A percentile compares a stretch with the other conserved stretches of the same genome.
Conservation (phyloP, 1,140 invertebrate species). For the Achatina immaculata region DNA sequence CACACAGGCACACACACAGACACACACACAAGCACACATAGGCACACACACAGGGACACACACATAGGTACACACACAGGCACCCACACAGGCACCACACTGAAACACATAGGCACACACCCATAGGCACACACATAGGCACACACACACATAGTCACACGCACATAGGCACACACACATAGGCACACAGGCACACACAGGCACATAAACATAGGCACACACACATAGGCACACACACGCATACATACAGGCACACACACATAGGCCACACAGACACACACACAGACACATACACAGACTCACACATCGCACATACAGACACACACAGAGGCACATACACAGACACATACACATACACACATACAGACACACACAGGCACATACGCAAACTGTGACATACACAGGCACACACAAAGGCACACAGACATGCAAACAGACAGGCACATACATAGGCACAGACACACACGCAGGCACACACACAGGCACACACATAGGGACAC, state of each 20-base stretch:
- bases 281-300: background rate
- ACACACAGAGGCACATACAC: constrained; percentile 18
- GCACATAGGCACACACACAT: background rate
- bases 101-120: background rate
- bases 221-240: constrained; percentile 1
- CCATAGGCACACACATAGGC: constrained; percentile 2
- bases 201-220: background rate
- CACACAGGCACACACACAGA: constrained; percentile 14
- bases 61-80: too few species aligned
- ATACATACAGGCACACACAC: background rate
- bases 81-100: too few species aligned
- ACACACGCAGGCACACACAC: background rate
- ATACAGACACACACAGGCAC: background rate
- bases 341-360: constrained; percentile 3
- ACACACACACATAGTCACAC: constrained; percentile 22
- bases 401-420: background rate
- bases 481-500: background rate
- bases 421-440: background rate
- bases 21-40: too few species aligned
- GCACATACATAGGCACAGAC: background rate
- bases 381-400: background rate
- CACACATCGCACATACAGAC: background rate
- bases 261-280: constrained; percentile 20
- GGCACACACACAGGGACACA: too few species aligned
- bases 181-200: too few species aligned